Percentiles rank a stretch among this genome's conserved stretches.
These are phyloP conservation scores for Ceratitis capitata DNA, from an alignment of 1,140 invertebrate genomes.

Conservation along the genomic window DNA sequence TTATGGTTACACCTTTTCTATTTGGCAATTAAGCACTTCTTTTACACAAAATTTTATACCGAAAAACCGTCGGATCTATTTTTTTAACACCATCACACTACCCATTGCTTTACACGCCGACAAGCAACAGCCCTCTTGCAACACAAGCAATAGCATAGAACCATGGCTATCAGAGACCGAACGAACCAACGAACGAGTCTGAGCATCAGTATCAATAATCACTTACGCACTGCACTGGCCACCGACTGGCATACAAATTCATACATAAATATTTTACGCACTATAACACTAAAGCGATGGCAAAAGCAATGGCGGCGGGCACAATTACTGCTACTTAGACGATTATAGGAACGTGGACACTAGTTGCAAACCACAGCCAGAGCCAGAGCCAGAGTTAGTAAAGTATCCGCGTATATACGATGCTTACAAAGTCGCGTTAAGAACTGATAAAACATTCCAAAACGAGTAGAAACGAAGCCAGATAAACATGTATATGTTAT, in stretches of 20 bases:
- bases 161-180: background rate
- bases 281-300: background rate
- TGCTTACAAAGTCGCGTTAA: background rate
- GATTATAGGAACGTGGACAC: background rate
- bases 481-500: background rate
- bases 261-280: background rate
- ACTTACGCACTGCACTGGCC: background rate
- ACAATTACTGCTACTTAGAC: no score
- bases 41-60: background rate
- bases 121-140: background rate
- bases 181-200: background rate
- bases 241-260: background rate
- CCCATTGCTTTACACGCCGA: background rate
- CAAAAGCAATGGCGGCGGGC: background rate
- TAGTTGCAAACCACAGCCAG: background rate
- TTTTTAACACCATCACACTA: background rate
- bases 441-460: slow-evolving; percentile 17
- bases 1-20: background rate
- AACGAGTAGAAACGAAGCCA: background rate
- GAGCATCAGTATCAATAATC: background rate
- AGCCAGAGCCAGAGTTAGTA: background rate
- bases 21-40: slow-evolving; percentile 1
- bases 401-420: background rate
- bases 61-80: background rate
- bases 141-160: background rate